Evolutionary conservation across 2,113 vertebrate genomes (phyloP), one percentile per base, ranked within the genome.

Genomic region (Trematomus loennbergii): DNA sequence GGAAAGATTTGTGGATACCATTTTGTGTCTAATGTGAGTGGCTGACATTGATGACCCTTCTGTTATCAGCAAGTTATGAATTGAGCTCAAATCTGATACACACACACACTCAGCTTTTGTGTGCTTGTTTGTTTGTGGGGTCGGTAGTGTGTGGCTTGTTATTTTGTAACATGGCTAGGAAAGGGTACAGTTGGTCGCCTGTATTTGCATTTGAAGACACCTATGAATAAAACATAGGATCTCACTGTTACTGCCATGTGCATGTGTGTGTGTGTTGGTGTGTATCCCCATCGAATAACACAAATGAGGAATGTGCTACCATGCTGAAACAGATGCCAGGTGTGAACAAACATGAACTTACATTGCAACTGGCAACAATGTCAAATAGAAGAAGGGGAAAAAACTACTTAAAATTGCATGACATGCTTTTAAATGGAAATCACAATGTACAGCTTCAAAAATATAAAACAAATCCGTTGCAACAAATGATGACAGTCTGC

Each of bases 131-230:
- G 16, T 49, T 16, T n/a, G 15, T 48, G 20, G 7, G 17, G 48
- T 69, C 59, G 29, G 29, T 46, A 18, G 53, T 40, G 36, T 63
- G 60, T 12, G 12, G 40, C 83, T 81, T 70, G 72, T 71, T 85
- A 68, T 83, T 78, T 84, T 69, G 77, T 52, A 59, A 72, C 50
- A 48, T 52, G 61, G 68, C 13, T 29, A 57, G 72, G 7, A 53
- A 54, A 52, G 54, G 55, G 65, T 62, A 72, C 54, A 78, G 64
- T 68, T 75, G 59, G 61, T 70, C 3, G 29, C 40, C 61, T 78
- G 53, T 54, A 68, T 84, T 83, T 82, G 68, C 71, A 83, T 73
- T 76, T 55, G 62, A 75, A 75, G 75, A 76, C 67, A 45, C 52
- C 18, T 53, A 55, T 87, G 77, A 87, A 87, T 83, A 82, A 85